Evolutionary conservation across 1,140 invertebrate genomes (phyloP), one percentile per base, ranked within the genome.

Genomic region (Drosophila equinoxialis): DNA sequence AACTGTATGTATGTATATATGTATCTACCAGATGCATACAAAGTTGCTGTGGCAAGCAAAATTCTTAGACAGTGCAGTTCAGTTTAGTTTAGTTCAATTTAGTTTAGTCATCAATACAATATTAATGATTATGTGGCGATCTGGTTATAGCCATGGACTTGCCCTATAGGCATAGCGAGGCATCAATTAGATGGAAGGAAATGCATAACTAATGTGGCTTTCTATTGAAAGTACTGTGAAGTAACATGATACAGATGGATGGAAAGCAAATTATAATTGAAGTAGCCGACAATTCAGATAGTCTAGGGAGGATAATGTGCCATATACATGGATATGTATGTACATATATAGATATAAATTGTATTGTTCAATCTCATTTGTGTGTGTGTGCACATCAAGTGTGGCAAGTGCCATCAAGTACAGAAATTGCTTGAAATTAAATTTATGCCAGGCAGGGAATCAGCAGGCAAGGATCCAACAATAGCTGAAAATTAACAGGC

Each of bases 401-500:
- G 76, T 30, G 64, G 79, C 81, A 74, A 80, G 71, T 65, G 79
- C 61, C 79, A 75, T 86, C 82, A 86, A 71, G 83, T 62, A 65
- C 79, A 86, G 83, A 69, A 78, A 76, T 87, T 87, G 83, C 79
- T 82, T 69, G 42, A 87, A 86, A 86, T 82, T 86, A 79, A 86
- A 86, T 87, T 86, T 87, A 86, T 86, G 83, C 79, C 63, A 59
- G 64, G 77, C 78, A 77, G 74, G 45, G 41, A 54, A 54, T 8
- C 72, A 11, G 64, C 45, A 30, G 37, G 14, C 41, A 37, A 37
- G 66, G 6, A 66, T 55, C 70, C 64, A 82, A 86, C 83, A 86
- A 86, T 82, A 82, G 83, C 79, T 82, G 83, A 71, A 86, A 87
- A 86, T 86, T 87, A 82, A 87, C 79, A 87, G 83, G 67, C 83